Percentiles rank a stretch among this genome's conserved stretches.
Conservation (phyloP, 2,797 vertebrate species). For the Halcyon smyrnensis region DNA sequence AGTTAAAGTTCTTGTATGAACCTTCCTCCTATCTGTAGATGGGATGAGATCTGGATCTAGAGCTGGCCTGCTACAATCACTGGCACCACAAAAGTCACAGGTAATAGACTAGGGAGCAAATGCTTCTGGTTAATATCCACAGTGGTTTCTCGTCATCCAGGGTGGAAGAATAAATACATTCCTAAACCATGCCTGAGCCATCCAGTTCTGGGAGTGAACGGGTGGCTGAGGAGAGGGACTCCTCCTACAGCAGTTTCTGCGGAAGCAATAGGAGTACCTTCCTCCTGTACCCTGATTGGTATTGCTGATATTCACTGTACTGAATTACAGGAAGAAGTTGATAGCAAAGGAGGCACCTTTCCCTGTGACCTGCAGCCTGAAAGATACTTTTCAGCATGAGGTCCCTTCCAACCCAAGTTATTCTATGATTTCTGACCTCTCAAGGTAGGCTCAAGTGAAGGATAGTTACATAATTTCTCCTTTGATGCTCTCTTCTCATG, state of each 20-base stretch:
- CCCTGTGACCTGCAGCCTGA: background rate
- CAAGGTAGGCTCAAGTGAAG: background rate
- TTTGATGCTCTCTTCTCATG: background rate
- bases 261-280: conserved; percentile 1
- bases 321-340: background rate
- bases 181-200: background rate
- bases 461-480: background rate
- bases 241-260: conserved; percentile 7
- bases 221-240: background rate
- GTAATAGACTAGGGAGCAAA: background rate
- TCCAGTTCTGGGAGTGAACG: background rate
- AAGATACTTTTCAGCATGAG: background rate
- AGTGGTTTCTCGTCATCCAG: background rate
- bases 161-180: background rate
- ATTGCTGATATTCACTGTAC: background rate
- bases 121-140: background rate
- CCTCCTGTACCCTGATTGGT: background rate
- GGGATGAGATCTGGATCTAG: background rate
- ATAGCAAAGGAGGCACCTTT: background rate
- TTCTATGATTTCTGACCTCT: background rate
- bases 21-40: background rate
- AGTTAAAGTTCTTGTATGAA: background rate
- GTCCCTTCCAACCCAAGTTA: background rate
- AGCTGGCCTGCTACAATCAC: background rate
- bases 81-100: background rate